Percentiles rank a stretch among this genome's conserved stretches.
Conservation (phyloP, 2,888 invertebrate species). For the Caenorhabditis sp. region DNA sequence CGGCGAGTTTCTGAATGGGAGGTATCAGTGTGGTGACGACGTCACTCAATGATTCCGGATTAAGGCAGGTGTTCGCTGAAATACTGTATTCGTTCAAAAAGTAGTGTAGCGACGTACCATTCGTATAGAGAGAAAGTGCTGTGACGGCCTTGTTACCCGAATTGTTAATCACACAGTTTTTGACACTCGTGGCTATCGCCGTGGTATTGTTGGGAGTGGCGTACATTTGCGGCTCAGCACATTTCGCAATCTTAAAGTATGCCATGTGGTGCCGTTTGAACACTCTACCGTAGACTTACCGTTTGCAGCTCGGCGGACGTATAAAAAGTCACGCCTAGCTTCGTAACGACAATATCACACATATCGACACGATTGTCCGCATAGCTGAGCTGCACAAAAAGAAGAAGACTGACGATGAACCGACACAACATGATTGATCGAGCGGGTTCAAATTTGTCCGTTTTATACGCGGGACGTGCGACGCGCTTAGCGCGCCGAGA, state of each 20-base stretch:
- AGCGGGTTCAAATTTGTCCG: too few relatives aligned
- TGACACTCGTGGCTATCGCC: constrained; percentile 1
- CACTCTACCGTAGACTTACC: not conserved
- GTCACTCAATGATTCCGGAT: constrained; percentile 20
- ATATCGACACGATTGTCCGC: constrained; percentile 19
- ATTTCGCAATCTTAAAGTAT: constrained; percentile 33
- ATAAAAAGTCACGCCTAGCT: constrained; percentile 33
- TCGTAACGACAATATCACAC: constrained; percentile 2
- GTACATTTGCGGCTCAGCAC: constrained; percentile 20
- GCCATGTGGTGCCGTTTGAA: not conserved
- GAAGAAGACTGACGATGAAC: too few relatives aligned
- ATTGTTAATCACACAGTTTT: constrained; percentile 34
- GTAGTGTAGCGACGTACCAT: constrained; percentile 13
- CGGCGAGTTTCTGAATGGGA: not conserved
- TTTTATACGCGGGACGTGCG: too few relatives aligned
- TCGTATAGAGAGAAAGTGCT: constrained; percentile 35
- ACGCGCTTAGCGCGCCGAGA: too few relatives aligned
- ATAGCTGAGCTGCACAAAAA: too few relatives aligned
- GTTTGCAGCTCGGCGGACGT: constrained; percentile 14
- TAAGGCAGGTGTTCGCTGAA: constrained; percentile 32
- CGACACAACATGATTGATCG: too few relatives aligned
- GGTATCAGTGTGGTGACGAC: constrained; percentile 15
- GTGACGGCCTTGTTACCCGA: constrained; percentile 43
- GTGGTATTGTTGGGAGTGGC: constrained; percentile 28
- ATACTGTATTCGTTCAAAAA: not conserved